phyloP scores from a whole-genome alignment of 2,888 invertebrate genomes.

The Caenorhabditis uteleia region DNA sequence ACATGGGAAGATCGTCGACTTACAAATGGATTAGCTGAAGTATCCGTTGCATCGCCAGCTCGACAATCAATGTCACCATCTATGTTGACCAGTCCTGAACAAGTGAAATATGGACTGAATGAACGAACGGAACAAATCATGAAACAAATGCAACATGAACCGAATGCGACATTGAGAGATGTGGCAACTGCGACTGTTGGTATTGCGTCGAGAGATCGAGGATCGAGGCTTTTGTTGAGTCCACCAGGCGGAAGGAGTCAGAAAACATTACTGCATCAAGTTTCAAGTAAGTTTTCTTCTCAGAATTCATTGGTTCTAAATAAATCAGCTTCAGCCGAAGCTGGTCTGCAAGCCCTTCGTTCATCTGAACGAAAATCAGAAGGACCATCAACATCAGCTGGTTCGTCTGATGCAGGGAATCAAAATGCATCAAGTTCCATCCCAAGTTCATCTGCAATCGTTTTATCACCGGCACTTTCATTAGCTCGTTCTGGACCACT shows the following conservation, averaged over 20 bases:
- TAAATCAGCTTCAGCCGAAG: neutral
- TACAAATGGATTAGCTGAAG: no score
- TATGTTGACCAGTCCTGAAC: no score
- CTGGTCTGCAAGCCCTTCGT: neutral
- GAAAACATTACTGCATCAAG: conserved; percentile 4
- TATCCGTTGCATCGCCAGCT: no score
- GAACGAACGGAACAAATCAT: neutral
- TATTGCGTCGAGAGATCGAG: conserved; percentile 1
- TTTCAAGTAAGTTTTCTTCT: neutral
- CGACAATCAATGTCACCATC: no score
- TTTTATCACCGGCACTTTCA: no score
- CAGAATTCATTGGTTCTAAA: neutral
- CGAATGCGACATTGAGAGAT: neutral
- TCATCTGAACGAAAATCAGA: neutral
- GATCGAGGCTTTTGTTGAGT: neutral
- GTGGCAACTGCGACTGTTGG: conserved; percentile 9
- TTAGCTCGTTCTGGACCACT: no score
- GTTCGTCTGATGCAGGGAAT: neutral
- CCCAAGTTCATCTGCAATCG: no score
- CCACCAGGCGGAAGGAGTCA: neutral
- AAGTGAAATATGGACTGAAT: no score
- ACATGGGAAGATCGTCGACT: no score
- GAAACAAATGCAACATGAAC: neutral
- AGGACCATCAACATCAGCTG: neutral
- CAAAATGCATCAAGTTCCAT: no score